These are phyloP conservation scores for Graptemys geographica DNA, from an alignment of 2,797 vertebrate genomes.

Conservation along the genomic window DNA sequence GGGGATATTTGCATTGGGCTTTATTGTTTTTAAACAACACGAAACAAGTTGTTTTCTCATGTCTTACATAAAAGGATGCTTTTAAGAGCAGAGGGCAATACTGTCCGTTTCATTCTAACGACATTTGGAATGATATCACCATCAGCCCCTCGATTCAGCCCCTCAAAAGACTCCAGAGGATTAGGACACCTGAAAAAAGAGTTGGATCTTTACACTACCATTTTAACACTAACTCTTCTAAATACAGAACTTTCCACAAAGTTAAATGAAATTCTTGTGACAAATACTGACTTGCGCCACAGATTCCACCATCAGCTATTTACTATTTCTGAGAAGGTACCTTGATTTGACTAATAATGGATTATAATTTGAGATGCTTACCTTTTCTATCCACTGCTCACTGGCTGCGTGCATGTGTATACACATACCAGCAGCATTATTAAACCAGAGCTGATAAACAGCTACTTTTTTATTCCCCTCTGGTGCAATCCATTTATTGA, in stretches of 20 bases:
- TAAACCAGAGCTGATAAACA: not conserved
- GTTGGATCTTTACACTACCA: not conserved
- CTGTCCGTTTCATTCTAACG: not conserved
- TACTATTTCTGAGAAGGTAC: not conserved
- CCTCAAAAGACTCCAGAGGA: not conserved
- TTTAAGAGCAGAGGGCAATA: not conserved
- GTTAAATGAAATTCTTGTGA: not conserved
- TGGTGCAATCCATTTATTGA: not conserved
- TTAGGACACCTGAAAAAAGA: not conserved
- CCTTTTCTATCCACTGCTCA: accelerated
- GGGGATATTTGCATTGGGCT: not conserved
- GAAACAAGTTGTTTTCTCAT: not conserved
- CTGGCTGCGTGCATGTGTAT: accelerated
- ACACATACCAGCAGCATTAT: not conserved
- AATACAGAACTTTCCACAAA: not conserved
- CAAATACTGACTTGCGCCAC: not conserved
- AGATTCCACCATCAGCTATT: not conserved
- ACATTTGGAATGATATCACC: not conserved
- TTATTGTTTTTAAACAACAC: not conserved
- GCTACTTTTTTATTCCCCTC: not conserved
- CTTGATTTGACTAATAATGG: not conserved
- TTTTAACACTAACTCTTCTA: not conserved
- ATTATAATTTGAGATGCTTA: not conserved
- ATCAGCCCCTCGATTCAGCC: not conserved
- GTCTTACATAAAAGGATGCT: not conserved